These are phyloP conservation scores for Trachymyrmex septentrionalis DNA, from an alignment of 1,140 invertebrate species.

Conservation along the genomic window DNA sequence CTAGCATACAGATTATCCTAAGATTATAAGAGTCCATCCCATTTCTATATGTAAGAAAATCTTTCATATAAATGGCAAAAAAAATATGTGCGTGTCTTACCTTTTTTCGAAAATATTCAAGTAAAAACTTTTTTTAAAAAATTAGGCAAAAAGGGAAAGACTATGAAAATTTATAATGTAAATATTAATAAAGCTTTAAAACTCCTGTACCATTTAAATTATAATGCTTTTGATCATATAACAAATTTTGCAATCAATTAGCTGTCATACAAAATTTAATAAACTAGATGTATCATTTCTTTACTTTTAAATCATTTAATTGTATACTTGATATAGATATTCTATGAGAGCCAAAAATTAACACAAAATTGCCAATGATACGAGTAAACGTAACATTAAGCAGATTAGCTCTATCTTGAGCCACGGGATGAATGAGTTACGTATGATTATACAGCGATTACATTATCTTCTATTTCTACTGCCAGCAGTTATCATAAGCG, in stretches of 20 bases:
- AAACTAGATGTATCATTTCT: not conserved
- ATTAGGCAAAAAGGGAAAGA: not conserved
- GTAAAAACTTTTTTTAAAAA: not conserved
- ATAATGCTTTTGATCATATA: not conserved
- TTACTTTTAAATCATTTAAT: not conserved
- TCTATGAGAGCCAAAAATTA: not conserved
- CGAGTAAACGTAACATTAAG: conserved; percentile 24
- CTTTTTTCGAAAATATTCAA: not conserved
- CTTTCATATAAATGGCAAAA: not conserved
- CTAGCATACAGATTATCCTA: not conserved
- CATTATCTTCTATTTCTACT: conserved; percentile 68
- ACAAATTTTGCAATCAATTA: not conserved
- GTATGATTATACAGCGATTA: conserved; percentile 63
- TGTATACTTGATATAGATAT: not conserved
- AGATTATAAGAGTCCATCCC: not conserved
- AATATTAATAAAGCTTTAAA: not conserved
- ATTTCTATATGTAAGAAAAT: not conserved
- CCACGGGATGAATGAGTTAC: conserved; percentile 63
- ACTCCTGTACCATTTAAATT: not conserved
- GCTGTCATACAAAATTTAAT: not conserved
- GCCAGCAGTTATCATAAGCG: conserved; percentile 60
- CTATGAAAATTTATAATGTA: not conserved
- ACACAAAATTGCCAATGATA: conserved; percentile 2
- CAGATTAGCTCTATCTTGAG: conserved; percentile 61
- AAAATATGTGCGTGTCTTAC: not conserved